Base-by-base conservation (phyloP, 2,113 vertebrate species). In the Paedocypris sp. region DNA sequence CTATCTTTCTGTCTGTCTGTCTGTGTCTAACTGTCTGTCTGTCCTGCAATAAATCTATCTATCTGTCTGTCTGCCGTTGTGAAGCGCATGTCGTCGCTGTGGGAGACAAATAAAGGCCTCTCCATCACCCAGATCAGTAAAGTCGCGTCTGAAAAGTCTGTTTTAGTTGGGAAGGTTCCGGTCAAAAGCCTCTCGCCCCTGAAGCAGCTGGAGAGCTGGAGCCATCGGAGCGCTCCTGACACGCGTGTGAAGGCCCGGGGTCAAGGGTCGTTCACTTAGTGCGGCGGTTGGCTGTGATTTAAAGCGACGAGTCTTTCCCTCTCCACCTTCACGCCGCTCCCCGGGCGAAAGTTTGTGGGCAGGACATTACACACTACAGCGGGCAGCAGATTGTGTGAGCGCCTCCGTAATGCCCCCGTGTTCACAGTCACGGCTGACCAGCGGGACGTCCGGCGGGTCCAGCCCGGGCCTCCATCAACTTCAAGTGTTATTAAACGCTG, bases 371-470 rank as follows among this genome's bases (percentile, higher is more conserved):
- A 90, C 84, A 89, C 83, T 82, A 88, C 83, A 91, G 85, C 87
- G 89, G 81, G 85, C 85, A 89, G 83, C 85, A 88, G 86, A 91
- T 90, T 91, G 88, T 83, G 82, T 84, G 79, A 88, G 88, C 68
- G 74, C 75, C 81, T 82, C 75, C 80, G 83, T 87, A 86, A 88
- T 81, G 85, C 83, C 80, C 77, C 83, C 78, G 83, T 83, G 82
- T 84, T 85, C 76, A 84, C 87, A 87, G 88, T 91, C 87, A 91
- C 85, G 85, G 82, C 82, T 89, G 89, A 90, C 89, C 89, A 85
- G 81, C 75, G 73, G 77, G 84, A 87, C 15, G 25, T 71, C 26
- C 61, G 45, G 76, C 72, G 71, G 64, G 43, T 61, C 54, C 32
- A 12, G 10, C 64, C 35, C 62, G 67, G 72, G 82, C 84, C 80